Evolutionary conservation across 2,797 vertebrate genomes (phyloP).

Genomic region (Phalloptychus januarius): DNA sequence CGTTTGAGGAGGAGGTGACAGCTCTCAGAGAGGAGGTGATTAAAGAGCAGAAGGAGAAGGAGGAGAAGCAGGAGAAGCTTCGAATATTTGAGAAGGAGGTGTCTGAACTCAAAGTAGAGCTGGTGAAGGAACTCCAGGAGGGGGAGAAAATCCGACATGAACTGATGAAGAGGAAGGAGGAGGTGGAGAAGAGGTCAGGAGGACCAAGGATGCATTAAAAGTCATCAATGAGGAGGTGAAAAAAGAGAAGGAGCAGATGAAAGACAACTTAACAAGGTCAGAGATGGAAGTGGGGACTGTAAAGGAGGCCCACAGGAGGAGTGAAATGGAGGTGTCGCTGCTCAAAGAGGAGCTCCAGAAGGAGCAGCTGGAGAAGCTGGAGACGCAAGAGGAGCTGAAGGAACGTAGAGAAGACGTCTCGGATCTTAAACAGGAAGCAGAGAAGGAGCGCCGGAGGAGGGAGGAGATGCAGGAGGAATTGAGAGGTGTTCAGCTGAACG

Average conservation of each 20-base stretch:
- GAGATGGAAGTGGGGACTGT: not conserved
- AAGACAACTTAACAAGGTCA: slow-evolving; percentile 6
- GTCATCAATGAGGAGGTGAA: slow-evolving; percentile 38
- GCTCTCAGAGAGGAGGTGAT: slow-evolving; percentile 13
- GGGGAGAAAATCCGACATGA: not conserved
- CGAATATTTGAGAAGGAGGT: slow-evolving; percentile 6
- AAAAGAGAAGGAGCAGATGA: slow-evolving; percentile 31
- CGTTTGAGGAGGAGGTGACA: not conserved
- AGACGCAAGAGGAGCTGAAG: slow-evolving; percentile 6
- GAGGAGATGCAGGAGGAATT: slow-evolving; percentile 24
- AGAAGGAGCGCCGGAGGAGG: slow-evolving; percentile 20
- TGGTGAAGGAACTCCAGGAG: slow-evolving; percentile 3
- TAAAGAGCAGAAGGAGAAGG: not conserved
- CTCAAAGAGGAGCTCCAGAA: slow-evolving; percentile 20
- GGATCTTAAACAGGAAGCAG: slow-evolving; percentile 14
- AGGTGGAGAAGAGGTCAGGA: slow-evolving; percentile 6
- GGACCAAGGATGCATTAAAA: slow-evolving; percentile 11
- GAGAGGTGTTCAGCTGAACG: slow-evolving; percentile 19
- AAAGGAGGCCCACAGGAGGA: not conserved
- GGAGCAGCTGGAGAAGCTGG: not conserved
- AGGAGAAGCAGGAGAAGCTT: not conserved
- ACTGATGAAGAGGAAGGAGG: slow-evolving; percentile 3
- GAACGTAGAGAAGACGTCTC: not conserved
- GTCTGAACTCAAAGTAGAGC: slow-evolving; percentile 26
- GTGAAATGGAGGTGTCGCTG: slow-evolving; percentile 2